Conservation (phyloP, 64 coral and sea anemone genomes). For the Pocillopora damicornis region DNA sequence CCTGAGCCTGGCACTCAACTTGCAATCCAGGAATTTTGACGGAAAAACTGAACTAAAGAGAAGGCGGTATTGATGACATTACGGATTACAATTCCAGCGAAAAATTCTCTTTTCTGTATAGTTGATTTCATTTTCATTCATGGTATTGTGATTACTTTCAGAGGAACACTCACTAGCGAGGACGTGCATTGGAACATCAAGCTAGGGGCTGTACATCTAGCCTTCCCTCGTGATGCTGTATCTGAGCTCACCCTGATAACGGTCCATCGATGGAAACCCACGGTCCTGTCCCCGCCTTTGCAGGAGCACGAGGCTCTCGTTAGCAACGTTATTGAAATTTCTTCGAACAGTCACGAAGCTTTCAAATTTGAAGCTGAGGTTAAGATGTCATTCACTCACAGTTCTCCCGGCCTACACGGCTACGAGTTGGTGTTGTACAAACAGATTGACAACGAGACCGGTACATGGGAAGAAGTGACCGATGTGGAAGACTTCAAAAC, state of each 20-base stretch:
- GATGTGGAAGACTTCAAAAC: background rate
- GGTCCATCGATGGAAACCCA: background rate
- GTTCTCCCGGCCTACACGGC: background rate
- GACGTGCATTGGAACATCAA: background rate
- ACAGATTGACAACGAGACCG: background rate
- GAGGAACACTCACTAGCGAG: background rate
- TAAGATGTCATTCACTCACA: background rate
- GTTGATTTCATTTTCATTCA: too few relatives aligned
- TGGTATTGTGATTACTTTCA: background rate
- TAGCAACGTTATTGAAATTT: conserved; percentile 11
- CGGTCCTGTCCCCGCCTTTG: background rate
- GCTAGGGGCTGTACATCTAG: background rate
- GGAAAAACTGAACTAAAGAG: too few relatives aligned
- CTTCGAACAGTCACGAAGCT: background rate
- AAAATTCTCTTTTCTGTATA: too few relatives aligned
- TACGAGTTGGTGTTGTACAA: conserved; percentile 1
- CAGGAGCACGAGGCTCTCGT: background rate
- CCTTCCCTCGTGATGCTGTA: background rate
- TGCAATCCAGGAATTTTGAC: too few relatives aligned
- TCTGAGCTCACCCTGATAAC: background rate
- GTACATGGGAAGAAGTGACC: background rate
- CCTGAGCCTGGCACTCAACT: too few relatives aligned
- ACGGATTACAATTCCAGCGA: too few relatives aligned
- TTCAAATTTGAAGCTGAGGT: background rate
- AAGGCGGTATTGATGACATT: too few relatives aligned